Base-by-base conservation (phyloP, 2,797 vertebrate genomes). In the Erethizon dorsatum region DNA sequence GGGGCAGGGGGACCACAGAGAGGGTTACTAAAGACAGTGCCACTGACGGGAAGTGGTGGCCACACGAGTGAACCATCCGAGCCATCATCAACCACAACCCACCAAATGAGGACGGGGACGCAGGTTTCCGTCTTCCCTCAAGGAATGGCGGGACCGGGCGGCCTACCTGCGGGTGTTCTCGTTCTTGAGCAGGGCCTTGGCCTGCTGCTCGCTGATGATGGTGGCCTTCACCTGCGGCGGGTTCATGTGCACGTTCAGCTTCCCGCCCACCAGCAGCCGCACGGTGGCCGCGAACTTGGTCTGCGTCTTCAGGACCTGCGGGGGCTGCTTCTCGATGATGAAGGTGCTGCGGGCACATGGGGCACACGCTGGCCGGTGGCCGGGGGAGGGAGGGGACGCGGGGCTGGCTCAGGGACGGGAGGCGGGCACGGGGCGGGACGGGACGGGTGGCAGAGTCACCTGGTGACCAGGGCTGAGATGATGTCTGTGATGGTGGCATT, bases 201-300 rank as follows among this genome's bases (percentile, higher is more conserved):
- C 99, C 98, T 99, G 99, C 98, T 99, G 99, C 98, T 99, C 99
- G 0, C 99, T 99, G 95, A 99, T 99, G 98, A 99, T 99, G 96
- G 99, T 99, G 11, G 99, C 99, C 97, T 99, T 99, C 96, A 99
- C 99, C 98, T 99, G 99, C 0, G 99, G 99, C 0, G 99, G 99
- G 98, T 99, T 99, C 99, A 99, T 99, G 98, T 99, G 99, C 94
- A 99, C 99, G 0, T 99, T 99, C 97, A 99, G 99, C 98, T 99
- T 99, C 85, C 99, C 99, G 0, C 99, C 99, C 85, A 99, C 99
- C 98, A 99, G 99, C 91, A 99, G 99, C 80, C 99, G 99, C 94
- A 99, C 99, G 0, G 99, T 99, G 88, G 99, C 99, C 6, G 99
- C 99, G 54, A 99, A 99, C 98, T 98, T 99, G 56, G 99, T 99